Percentiles rank a stretch among this genome's conserved stretches.
Evolutionary conservation across 2,113 vertebrate genomes (phyloP).

Genomic region (Dryoscopus gambensis): DNA sequence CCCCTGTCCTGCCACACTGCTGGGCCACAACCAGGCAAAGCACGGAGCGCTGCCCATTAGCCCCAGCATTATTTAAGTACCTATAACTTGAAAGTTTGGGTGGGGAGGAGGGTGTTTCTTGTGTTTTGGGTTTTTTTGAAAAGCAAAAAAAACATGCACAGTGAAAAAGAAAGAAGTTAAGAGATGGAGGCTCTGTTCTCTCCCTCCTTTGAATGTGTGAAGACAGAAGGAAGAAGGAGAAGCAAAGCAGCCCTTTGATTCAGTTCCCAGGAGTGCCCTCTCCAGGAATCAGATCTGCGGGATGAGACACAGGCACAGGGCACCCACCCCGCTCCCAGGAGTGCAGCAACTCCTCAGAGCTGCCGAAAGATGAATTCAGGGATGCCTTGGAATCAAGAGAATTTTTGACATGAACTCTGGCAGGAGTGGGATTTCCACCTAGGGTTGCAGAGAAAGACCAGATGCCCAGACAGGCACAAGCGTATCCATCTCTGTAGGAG

Average conservation of each 20-base stretch:
- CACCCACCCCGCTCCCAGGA: background rate
- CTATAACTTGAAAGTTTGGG: background rate
- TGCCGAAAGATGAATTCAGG: background rate
- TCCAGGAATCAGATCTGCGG: rapidly evolving
- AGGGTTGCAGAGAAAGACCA: background rate
- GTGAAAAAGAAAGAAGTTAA: background rate
- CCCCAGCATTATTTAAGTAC: background rate
- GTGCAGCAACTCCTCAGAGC: background rate
- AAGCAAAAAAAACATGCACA: background rate
- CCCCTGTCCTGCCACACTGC: background rate
- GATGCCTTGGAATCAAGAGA: background rate
- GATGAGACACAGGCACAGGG: rapidly evolving
- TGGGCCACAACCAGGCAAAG: background rate
- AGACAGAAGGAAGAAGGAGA: background rate
- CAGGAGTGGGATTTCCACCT: background rate
- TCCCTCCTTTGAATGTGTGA: background rate
- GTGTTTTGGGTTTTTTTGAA: background rate
- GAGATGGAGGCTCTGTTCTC: background rate
- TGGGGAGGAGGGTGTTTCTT: background rate
- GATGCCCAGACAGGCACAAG: background rate
- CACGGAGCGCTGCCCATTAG: background rate
- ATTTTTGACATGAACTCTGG: background rate
- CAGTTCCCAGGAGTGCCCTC: background rate
- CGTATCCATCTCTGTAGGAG: background rate
- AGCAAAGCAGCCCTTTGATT: background rate